Percentiles rank a stretch among this genome's conserved stretches.
These are phyloP conservation scores for Rhinolophus ferrumequinum DNA, from an alignment of 2,113 vertebrate species.

Conservation along the genomic window DNA sequence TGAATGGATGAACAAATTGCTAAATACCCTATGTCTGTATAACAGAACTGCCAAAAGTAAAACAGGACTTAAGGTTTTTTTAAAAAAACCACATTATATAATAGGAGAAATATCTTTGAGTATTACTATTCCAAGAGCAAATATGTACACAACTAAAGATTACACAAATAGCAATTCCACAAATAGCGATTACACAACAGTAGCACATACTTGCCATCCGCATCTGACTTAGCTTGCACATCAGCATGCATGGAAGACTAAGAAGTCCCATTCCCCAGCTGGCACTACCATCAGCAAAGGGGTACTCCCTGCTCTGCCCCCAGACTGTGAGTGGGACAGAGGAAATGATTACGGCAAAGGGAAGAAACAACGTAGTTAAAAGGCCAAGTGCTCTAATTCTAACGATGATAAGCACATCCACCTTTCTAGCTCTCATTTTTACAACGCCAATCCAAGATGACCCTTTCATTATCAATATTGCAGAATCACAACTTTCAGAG, in stretches of 20 bases:
- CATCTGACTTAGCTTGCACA: background rate
- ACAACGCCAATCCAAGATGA: background rate
- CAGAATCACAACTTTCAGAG: background rate
- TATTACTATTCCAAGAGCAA: conserved; percentile 57
- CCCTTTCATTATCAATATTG: background rate
- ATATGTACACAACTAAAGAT: background rate
- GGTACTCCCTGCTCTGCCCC: background rate
- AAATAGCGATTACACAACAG: background rate
- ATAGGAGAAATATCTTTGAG: conserved; percentile 22
- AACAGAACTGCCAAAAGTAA: conserved; percentile 21
- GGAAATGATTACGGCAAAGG: background rate
- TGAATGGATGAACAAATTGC: conserved; percentile 50
- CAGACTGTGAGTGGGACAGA: background rate
- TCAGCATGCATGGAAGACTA: background rate
- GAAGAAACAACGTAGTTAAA: background rate
- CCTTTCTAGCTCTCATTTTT: background rate
- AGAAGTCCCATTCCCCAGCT: background rate
- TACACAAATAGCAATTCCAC: background rate
- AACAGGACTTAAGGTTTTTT: background rate
- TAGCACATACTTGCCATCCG: background rate
- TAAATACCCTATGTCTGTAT: background rate
- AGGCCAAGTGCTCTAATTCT: background rate
- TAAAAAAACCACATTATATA: background rate
- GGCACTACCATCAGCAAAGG: background rate
- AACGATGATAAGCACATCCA: background rate